These are phyloP conservation scores for Chaenocephalus aceratus DNA, from an alignment of 2,113 vertebrate species.

Conservation along the genomic window DNA sequence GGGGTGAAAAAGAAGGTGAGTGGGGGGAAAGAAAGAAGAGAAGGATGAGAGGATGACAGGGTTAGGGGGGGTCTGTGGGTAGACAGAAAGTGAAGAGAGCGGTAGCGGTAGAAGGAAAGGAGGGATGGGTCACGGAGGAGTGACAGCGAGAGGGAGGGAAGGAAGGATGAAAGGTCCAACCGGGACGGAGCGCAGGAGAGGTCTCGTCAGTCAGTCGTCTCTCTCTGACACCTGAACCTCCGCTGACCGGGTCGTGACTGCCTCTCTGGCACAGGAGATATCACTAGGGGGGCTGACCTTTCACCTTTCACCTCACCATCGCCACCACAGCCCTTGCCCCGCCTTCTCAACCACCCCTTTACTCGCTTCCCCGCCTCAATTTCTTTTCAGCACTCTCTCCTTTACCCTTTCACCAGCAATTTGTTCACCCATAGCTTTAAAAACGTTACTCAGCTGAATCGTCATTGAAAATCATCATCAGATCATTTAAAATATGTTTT, in stretches of 20 bases:
- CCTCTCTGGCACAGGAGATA: conserved; percentile 74
- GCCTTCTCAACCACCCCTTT: conserved; percentile 29
- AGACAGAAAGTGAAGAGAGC: conserved; percentile 44
- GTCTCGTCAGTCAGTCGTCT: conserved; percentile 77
- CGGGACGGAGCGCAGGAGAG: conserved; percentile 56
- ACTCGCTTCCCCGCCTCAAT: conserved; percentile 16
- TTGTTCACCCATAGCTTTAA: not conserved
- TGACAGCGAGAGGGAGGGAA: conserved; percentile 51
- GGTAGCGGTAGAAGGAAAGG: conserved; percentile 44
- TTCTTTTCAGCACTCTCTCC: conserved; percentile 37
- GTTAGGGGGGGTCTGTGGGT: conserved; percentile 38
- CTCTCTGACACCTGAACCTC: conserved; percentile 81
- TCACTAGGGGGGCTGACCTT: conserved; percentile 71
- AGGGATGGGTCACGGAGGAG: conserved; percentile 57
- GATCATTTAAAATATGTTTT: not conserved
- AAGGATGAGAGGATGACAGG: conserved; percentile 66
- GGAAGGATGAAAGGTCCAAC: conserved; percentile 71
- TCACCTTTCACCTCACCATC: conserved; percentile 70
- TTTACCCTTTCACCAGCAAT: not conserved
- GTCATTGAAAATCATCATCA: no score
- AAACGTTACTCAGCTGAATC: not conserved
- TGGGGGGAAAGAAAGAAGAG: conserved; percentile 42
- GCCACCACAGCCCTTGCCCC: conserved; percentile 37
- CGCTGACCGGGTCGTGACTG: conserved; percentile 81
- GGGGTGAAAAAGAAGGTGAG: conserved; percentile 74